Conservation (phyloP, 92 coral and sea anemone genomes). For the Zoanthus solanderi region DNA sequence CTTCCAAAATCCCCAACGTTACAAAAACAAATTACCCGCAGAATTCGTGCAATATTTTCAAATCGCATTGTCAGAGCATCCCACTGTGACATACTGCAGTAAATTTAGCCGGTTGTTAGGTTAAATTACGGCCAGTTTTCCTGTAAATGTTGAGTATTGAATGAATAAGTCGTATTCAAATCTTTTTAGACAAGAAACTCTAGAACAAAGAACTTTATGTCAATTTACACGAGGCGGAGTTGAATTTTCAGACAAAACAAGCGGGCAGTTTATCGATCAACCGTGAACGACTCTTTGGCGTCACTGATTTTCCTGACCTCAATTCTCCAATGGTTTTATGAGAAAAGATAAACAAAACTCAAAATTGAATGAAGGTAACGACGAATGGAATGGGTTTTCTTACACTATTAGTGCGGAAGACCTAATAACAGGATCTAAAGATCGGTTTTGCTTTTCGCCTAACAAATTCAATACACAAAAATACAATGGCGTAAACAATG, state of each 20-base stretch:
- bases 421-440: neutral
- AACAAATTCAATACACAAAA: neutral
- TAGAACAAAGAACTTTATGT: neutral
- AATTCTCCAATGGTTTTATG: neutral
- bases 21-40: slow-evolving; percentile 34
- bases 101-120: neutral
- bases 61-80: neutral
- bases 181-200: neutral
- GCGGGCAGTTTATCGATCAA: neutral
- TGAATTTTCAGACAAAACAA: slow-evolving; percentile 23
- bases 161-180: neutral
- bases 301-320: neutral
- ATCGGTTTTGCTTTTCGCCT: neutral
- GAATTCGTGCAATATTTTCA: slow-evolving; percentile 7
- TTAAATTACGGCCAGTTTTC: neutral
- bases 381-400: no score
- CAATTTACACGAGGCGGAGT: neutral
- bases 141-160: neutral
- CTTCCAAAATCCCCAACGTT: slow-evolving; percentile 5
- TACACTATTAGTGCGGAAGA: neutral
- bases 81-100: slow-evolving; percentile 18
- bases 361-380: no score
- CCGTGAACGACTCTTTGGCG: neutral
- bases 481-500: neutral
- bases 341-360: no score